These are phyloP conservation scores for Drosophila kepulauana DNA, from an alignment of 1,140 invertebrate species.

Conservation along the genomic window DNA sequence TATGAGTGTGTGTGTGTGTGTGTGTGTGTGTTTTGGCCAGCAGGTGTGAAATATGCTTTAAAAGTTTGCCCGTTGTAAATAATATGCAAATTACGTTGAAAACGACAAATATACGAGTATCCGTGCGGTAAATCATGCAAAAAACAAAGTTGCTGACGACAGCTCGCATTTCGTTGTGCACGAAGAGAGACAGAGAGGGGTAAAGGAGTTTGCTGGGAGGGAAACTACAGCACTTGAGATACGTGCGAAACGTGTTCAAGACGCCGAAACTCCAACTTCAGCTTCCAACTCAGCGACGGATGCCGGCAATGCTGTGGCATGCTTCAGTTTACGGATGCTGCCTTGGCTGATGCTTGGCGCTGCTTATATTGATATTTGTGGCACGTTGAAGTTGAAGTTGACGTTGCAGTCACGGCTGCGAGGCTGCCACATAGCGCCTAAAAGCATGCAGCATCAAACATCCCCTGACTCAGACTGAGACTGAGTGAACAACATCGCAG, in stretches of 20 bases:
- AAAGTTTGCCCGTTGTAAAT: conserved; percentile 76
- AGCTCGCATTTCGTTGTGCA: conserved; percentile 6
- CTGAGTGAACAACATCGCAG: neutral
- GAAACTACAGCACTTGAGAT: conserved; percentile 75
- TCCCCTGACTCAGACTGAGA: conserved; percentile 4
- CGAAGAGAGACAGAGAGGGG: neutral
- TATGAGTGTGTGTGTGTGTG: conserved; percentile 55
- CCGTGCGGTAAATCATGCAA: conserved; percentile 79
- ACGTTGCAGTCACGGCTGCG: conserved; percentile 54
- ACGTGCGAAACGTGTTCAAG: conserved; percentile 79
- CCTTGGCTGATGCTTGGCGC: neutral
- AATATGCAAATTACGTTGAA: conserved; percentile 79
- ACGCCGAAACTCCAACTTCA: conserved; percentile 18
- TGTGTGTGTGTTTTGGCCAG: conserved; percentile 34
- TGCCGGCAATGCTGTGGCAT: conserved; percentile 38
- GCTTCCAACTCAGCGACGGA: neutral
- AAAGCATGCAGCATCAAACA: conserved; percentile 61
- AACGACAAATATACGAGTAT: conserved; percentile 77
- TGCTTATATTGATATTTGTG: conserved; percentile 75
- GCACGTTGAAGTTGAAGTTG: conserved; percentile 72
- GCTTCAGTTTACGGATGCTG: conserved; percentile 19
- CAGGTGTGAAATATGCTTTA: conserved; percentile 76
- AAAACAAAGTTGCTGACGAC: conserved; percentile 75
- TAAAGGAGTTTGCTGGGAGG: neutral
- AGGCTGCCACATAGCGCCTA: conserved; percentile 59